Conservation (phyloP, 2,888 invertebrate species). For the Mythimna loreyi region DNA sequence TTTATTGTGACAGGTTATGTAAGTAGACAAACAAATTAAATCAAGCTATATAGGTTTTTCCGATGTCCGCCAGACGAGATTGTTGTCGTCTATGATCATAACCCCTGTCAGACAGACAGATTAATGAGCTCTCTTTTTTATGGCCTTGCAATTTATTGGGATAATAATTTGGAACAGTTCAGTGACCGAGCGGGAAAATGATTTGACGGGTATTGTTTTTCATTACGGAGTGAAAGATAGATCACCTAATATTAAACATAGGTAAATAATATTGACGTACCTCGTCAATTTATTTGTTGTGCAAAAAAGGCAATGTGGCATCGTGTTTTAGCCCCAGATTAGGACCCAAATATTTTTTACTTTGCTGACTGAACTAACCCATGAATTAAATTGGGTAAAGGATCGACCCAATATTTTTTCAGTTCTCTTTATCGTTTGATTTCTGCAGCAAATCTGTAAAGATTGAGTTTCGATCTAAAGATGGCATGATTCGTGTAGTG, state of each 20-base stretch:
- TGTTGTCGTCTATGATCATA: constrained; percentile 41
- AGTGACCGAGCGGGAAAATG: constrained; percentile 6
- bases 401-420: neutral
- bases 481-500: too few species aligned
- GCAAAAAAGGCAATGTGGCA: too few species aligned
- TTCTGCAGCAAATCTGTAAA: neutral
- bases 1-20: constrained; percentile 41
- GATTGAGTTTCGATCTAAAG: neutral
- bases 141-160: constrained; percentile 42
- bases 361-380: too few species aligned
- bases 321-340: neutral
- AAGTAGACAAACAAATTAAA: constrained; percentile 63
- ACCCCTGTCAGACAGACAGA: constrained; percentile 54
- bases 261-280: neutral
- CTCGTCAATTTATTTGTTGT: too few species aligned
- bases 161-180: constrained; percentile 20
- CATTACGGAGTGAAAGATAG: neutral
- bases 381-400: too few species aligned
- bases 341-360: too few species aligned
- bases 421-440: neutral
- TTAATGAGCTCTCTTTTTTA: constrained; percentile 59
- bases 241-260: neutral
- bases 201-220: neutral
- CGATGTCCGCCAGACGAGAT: constrained; percentile 47
- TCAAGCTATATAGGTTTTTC: constrained; percentile 29